Evolutionary conservation across 2,797 vertebrate species (phyloP).

Genomic region (Capromys pilorides): DNA sequence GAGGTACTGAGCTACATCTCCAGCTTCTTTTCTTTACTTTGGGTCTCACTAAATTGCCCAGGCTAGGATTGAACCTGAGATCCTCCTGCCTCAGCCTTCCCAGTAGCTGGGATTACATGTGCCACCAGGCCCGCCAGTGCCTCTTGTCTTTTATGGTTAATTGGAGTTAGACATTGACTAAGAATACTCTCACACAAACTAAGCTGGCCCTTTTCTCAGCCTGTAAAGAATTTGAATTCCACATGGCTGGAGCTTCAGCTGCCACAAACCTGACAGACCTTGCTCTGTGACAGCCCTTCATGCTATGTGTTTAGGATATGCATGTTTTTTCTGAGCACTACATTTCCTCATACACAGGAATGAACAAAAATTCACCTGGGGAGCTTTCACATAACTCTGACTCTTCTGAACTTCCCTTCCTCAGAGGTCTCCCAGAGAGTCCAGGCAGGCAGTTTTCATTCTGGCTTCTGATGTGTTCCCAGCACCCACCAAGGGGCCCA

Average conservation of each 20-base stretch:
- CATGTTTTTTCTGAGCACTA: background rate
- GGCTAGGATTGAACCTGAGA: background rate
- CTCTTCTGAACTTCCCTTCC: background rate
- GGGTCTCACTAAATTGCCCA: background rate
- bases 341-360: background rate
- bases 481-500: background rate
- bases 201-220: background rate
- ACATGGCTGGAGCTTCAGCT: background rate
- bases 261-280: background rate
- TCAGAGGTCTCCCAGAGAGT: background rate
- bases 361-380: background rate
- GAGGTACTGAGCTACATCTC: background rate
- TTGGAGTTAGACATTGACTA: background rate
- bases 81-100: background rate
- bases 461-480: background rate
- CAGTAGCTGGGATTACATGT: background rate
- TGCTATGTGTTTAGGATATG: background rate
- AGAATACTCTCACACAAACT: background rate
- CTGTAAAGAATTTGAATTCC: background rate
- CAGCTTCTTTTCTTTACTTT: background rate
- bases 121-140: background rate
- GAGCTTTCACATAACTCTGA: background rate
- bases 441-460: background rate
- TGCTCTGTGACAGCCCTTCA: background rate
- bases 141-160: background rate